Evolutionary conservation across 92 coral and sea anemone genomes (phyloP), one percentile per base, ranked within the genome.

Genomic region (Muricea muricata): DNA sequence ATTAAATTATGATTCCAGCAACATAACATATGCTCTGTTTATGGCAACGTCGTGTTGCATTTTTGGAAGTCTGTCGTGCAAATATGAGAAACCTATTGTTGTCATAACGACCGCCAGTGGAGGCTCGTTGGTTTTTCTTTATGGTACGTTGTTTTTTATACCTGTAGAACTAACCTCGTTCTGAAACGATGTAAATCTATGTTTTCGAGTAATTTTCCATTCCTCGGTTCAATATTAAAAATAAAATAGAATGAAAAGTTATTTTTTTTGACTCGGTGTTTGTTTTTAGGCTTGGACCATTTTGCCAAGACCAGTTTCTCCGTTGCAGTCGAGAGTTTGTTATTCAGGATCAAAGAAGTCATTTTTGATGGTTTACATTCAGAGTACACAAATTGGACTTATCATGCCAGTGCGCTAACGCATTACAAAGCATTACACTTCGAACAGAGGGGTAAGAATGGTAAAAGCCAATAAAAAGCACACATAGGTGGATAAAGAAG

Each of bases 271-370:
- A 14, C 15, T 35, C 3, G 28, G 32, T 17, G 24, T 65, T 8
- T 31, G 23, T 73, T 17, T 76, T n/a, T 61, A 95, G 98, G 98
- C 9, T 84, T 87, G 3, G 98, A 95, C 88, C 91, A 95, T 71
- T 87, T 95, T 65, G 37, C 91, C 32, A 86, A 89, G 79, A 93
- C 97, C 30, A 95, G 98, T 84, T 95, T 95, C 87, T 95, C 98
- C 7, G 94, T 95, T 39, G 91, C 98, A 29, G 84, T 91, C 58
- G 98, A 95, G 67, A 90, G 95, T 68, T 93, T 93, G 57, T 86
- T 95, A 7, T 92, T 95, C 71, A 87, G 98, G 31, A 91, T 95
- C 32, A 90, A 90, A 65, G 93, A 86, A 78, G 91, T 95, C 0
- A 85, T 91, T 29, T 91, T 87, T 81, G 98, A 95, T 76, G 98